Evolutionary conservation across 2,113 vertebrate species (phyloP), one percentile per base, ranked within the genome.

Genomic region (Synodontis membranacea): DNA sequence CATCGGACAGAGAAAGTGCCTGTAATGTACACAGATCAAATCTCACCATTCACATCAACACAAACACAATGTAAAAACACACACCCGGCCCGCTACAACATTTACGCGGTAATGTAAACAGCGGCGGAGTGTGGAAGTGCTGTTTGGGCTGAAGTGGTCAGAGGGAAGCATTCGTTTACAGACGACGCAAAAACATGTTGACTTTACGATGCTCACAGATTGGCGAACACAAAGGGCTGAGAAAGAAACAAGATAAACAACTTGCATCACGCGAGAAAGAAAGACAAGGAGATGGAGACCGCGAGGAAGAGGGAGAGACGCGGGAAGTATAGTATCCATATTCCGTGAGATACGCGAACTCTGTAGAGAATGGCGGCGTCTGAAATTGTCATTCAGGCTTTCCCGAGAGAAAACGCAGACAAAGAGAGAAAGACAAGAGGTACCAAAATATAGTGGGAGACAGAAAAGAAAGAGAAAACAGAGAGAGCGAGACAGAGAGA

Each of bases 41-140:
- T 83, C 85, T 79, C 85, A 72, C 2, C 19, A 62, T 90, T 86
- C 86, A 64, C 90, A 88, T 48, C 86, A 80, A 64, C 76, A 88
- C 78, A 25, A 86, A 91, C 91, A 88, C 88, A 90, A 88, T 90
- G 89, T 60, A 68, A 76, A 68, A 91, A 87, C 84, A 88, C 85
- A 88, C 90, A 80, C 88, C 87, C 89, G 31, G 9, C 19, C 31
- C 89, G 90, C 87, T 89, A 82, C 90, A 92, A 91, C 89, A 92
- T 93, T 93, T 91, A 91, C 85, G 76, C 80, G 84, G 58, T 82
- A 81, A 82, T 78, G 82, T 84, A 90, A 92, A 92, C 88, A 91
- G 70, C 15, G n/a, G 11, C 48, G 85, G 74, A 75, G 86, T 88
- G 56, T 46, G 76, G 48, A 86, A 87, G 86, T 56, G 83, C 21